Base-by-base conservation (phyloP, 1,140 invertebrate species). In the Ditylenchus dipsaci region DNA sequence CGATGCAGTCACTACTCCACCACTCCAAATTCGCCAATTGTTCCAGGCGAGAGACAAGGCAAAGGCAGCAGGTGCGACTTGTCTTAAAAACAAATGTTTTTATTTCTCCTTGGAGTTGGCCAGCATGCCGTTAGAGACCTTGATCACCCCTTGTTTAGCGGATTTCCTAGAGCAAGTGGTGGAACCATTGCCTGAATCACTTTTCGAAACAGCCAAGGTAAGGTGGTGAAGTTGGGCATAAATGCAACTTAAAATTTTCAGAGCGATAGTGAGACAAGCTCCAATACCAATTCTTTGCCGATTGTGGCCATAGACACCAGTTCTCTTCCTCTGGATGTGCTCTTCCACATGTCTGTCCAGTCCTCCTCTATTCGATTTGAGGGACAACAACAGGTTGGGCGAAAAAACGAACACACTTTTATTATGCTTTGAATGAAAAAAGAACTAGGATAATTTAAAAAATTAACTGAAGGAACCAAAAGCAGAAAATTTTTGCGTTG, bases 331-430 rank as follows among this genome's bases (percentile, higher is more conserved):
- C 93, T 99, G 0, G 95, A 99, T 86, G 92, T 98, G 11, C 92
- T 98, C 75, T 94, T 99, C 8, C 95, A 96, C 84, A 93, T 97
- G 85, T 91, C 94, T 82, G 95, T 97, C 88, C 91, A 97, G 81
- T 93, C 94, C 0, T 95, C 93, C 15, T 92, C 91, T 1, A 94
- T 96, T 81, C 87, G 92, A 68, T 95, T 95, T 83, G 77, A 80
- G 49, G 77, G 77, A 1, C 67, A 72, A 62, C 77, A 80, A 64
- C 73, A 73, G 30, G 17, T 69, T 63, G n/a, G n/a, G n/a, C n/a
- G n/a, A n/a, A n/a, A n/a, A 11, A 45, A 45, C 43, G n/a, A 45
- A 45, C n/a, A 45, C n/a, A 45, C 43, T 13, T 13, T 13, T 45
- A 45, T 45, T n/a, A n/a, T n/a, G n/a, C n/a, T n/a, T n/a, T n/a